Conservation (phyloP, 2,888 invertebrate species). For the Macrosiphum euphorbiae region DNA sequence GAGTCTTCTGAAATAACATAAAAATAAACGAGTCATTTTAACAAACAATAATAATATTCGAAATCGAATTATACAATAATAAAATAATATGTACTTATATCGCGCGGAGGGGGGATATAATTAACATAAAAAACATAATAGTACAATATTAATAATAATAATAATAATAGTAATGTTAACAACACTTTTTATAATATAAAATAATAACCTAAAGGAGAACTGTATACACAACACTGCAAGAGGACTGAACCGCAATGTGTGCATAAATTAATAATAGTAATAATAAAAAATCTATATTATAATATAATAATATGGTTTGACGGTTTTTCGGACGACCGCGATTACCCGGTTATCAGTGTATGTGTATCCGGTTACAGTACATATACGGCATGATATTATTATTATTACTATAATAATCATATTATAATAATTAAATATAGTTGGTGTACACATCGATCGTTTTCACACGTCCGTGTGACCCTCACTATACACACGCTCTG, state of each 20-base stretch:
- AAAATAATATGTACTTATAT: constrained; percentile 9
- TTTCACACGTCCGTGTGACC: background rate
- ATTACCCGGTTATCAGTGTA: background rate
- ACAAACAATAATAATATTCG: constrained; percentile 47
- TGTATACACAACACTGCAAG: background rate
- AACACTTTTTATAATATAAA: background rate
- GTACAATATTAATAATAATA: background rate
- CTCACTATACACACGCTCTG: background rate
- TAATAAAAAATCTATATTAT: background rate
- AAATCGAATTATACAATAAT: constrained; percentile 26
- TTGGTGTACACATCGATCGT: background rate
- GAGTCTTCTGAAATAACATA: constrained; percentile 56
- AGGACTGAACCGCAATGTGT: background rate
- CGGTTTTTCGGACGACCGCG: background rate
- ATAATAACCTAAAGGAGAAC: background rate
- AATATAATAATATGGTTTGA: background rate
- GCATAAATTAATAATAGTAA: constrained; percentile 14
- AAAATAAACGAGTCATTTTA: constrained; percentile 45
- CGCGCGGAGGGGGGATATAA: background rate
- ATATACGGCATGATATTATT: background rate
- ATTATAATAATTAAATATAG: background rate
- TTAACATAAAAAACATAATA: constrained; percentile 11
- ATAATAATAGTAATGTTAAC: constrained; percentile 35
- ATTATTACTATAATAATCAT: background rate
- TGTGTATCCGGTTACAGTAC: background rate